Evolutionary conservation across 92 coral and sea anemone species (phyloP), one percentile per base, ranked within the genome.

Genomic region (Micromussa lordhowensis): DNA sequence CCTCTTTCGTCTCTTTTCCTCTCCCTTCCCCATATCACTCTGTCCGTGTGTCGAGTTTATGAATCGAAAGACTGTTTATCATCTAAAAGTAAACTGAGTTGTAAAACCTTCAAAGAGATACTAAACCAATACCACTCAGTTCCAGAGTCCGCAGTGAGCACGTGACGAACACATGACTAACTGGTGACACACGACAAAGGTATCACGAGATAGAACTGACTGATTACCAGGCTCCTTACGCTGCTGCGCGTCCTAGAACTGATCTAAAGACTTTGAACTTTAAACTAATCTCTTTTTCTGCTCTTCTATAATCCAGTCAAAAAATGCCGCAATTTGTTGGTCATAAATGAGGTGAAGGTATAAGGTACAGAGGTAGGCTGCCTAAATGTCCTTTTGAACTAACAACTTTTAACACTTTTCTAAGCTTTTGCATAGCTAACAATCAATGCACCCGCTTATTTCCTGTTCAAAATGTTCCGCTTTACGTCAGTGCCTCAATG

Each of bases 261-360:
- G 59, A 49, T 35, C 53, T 85, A 64, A 86, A 86, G 66, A 64
- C 78, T 86, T 69, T 79, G 4, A 36, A 17, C 51, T 3, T 84
- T 21, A 38, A 40, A 44, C 78, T 86, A 75, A 85, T 61, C 21
- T 76, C 83, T 78, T 77, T 40, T 86, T 77, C 76, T 86, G 63
- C 74, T 32, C 75, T 77, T 61, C 89, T 75, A 61, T 40, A 86
- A 86, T 86, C 9, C 53, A 86, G 89, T 79, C 51, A 64, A 49
- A 86, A 77, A 86, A 86, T 86, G 89, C 89, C 89, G 83, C 83
- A 86, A 86, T 86, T 86, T 86, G 89, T 86, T 77, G 89, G 89
- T 68, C 89, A 86, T 86, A 36, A 86, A 61, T 77, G 89, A 86
- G 66, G 89, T 75, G 88, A 85, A 75, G 82, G 44, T 82, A 66